Base-by-base conservation (phyloP, 2,888 invertebrate species). In the Frankliniella fusca region DNA sequence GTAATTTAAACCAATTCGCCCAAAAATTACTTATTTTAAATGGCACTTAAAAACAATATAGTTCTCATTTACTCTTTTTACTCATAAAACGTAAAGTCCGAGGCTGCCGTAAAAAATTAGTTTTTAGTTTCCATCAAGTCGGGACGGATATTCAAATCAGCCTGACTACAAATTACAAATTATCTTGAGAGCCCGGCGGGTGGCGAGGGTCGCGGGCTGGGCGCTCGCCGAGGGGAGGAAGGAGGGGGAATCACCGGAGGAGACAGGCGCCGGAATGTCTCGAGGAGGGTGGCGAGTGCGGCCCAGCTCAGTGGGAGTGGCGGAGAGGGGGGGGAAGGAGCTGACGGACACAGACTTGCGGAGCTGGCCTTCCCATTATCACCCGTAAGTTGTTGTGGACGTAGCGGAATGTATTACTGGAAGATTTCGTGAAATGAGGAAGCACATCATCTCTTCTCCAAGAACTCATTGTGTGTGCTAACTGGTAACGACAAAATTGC, bases 101-200 rank as follows among this genome's bases (percentile, higher is more conserved):
- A 70, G 23, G 70, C 20, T 9, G 70, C 3, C 3, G 70, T 10
- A 76, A 76, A 27, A 23, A 23, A 23, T 27, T 76, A 12, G 70
- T 27, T 27, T 20, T 23, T 23, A 76, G 70, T 76, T 76, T 76
- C 70, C 70, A 23, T 27, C 27, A 27, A 23, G 23, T 27, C 70
- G 23, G 11, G 70, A 5, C 23, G 70, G 70, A 27, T 76, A 76
- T 76, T 76, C 70, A 76, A 76, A 76, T 76, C 70, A 23, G 11
- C 70, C 70, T 76, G 70, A 76, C 70, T 76, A 76, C 27, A 76
- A 76, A 76, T 76, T 76, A 76, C 70, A 76, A 76, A 76, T 76
- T 76, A 76, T 27, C 70, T 23, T 27, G 70, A 76, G 70, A 54
- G 15, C 38, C 38, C 38, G 5, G 38, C 38, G 38, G 61, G n/a